These are phyloP conservation scores for Tachycineta bicolor DNA, from an alignment of 2,113 vertebrate species.

Conservation along the genomic window DNA sequence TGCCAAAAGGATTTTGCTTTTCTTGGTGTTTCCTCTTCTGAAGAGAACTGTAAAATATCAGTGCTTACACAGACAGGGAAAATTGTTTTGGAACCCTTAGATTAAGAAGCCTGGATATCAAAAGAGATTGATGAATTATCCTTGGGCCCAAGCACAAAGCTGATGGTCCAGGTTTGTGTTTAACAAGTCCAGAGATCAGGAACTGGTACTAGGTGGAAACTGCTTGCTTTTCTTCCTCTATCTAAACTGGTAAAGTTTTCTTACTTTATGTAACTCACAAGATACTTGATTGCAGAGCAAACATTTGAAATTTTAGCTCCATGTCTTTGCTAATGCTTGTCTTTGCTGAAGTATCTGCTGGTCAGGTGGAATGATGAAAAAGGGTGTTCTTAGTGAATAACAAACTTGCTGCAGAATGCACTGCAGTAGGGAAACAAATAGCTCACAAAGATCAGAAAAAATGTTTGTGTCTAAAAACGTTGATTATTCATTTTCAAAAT, in stretches of 20 bases:
- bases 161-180: neutral
- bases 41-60: neutral
- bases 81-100: neutral
- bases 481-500: neutral
- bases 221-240: neutral
- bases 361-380: neutral
- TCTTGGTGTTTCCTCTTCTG: neutral
- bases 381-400: neutral
- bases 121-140: neutral
- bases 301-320: neutral
- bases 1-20: neutral
- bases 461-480: neutral
- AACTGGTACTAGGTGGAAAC: neutral
- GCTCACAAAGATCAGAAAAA: neutral
- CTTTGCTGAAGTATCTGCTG: neutral
- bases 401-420: neutral
- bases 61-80: neutral
- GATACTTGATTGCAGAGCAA: neutral
- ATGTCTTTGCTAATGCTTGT: neutral
- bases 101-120: neutral
- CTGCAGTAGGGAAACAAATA: neutral
- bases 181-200: neutral
- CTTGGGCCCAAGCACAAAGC: neutral
- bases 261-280: neutral
- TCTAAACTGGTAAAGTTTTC: neutral